These are phyloP conservation scores for Meloidogyne floridensis DNA, from an alignment of 1,140 invertebrate species.

Conservation along the genomic window DNA sequence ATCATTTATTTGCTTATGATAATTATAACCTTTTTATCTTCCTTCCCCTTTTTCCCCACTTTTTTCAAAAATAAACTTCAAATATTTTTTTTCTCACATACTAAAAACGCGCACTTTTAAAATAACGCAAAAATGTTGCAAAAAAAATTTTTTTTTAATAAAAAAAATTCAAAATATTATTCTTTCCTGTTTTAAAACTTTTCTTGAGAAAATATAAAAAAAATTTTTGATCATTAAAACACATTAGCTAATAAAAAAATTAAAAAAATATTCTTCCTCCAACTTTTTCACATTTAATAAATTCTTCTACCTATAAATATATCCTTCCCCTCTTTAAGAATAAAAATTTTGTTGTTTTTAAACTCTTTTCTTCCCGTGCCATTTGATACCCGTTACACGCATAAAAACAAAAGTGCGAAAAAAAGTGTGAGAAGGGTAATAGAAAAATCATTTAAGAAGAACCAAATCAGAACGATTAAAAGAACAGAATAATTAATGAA, in stretches of 20 bases:
- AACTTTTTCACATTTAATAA: neutral
- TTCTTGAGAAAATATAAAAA: neutral
- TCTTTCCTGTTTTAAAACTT: neutral
- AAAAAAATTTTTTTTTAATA: neutral
- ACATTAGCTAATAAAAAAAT: too few species aligned
- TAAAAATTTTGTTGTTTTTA: too few species aligned
- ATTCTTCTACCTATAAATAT: too few species aligned
- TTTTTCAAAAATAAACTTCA: too few species aligned
- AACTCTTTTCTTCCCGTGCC: neutral
- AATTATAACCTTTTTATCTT: conserved; percentile 18
- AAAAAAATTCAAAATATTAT: too few species aligned
- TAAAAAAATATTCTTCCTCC: too few species aligned
- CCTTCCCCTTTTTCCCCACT: neutral
- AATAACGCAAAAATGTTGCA: neutral
- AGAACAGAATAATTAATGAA: neutral
- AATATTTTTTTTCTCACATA: neutral
- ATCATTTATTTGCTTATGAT: neutral
- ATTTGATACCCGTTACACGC: conserved; percentile 17
- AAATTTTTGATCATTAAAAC: too few species aligned
- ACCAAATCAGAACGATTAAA: neutral
- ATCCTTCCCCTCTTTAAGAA: too few species aligned
- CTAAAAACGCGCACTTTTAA: neutral
- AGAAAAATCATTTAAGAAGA: neutral
- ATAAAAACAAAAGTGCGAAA: neutral
- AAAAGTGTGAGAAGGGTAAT: neutral